phyloP scores from a whole-genome alignment of 2,888 invertebrate genomes.

The Drosophila barbarae region DNA sequence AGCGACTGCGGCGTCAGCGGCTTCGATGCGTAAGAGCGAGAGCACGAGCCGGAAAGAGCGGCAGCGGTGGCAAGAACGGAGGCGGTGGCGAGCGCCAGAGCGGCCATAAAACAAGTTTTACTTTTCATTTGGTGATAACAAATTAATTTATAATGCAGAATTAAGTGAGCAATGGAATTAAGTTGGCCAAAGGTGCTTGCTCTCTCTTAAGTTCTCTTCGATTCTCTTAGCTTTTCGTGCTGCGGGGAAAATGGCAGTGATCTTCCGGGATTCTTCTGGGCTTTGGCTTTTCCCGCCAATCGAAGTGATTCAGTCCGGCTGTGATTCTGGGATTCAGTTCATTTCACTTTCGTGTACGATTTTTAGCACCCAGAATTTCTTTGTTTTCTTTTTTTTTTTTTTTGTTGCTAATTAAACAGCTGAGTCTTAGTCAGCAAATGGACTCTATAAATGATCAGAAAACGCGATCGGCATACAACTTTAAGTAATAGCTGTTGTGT shows the following conservation, averaged over 20 bases:
- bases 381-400: neutral
- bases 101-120: slow-evolving; percentile 41
- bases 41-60: slow-evolving; percentile 9
- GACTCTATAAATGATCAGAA: neutral
- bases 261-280: slow-evolving; percentile 10
- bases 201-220: slow-evolving; percentile 5
- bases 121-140: slow-evolving; percentile 59
- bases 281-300: slow-evolving; percentile 1
- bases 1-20: slow-evolving; percentile 46
- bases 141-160: slow-evolving; percentile 67
- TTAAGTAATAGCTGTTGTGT: neutral
- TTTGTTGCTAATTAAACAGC: slow-evolving; percentile 18
- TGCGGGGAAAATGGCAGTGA: slow-evolving; percentile 6
- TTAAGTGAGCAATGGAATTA: slow-evolving; percentile 19
- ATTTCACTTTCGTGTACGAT: slow-evolving; percentile 11
- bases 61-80: neutral
- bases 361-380: slow-evolving; percentile 11
- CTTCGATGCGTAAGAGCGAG: slow-evolving; percentile 46
- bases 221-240: neutral
- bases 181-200: slow-evolving; percentile 3
- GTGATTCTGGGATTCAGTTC: neutral
- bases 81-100: slow-evolving; percentile 4
- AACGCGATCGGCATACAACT: neutral
- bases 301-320: slow-evolving; percentile 13
- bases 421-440: slow-evolving; percentile 28